These are phyloP conservation scores for Rhyacophila evoluta DNA, from an alignment of 2,888 invertebrate species.

Conservation along the genomic window DNA sequence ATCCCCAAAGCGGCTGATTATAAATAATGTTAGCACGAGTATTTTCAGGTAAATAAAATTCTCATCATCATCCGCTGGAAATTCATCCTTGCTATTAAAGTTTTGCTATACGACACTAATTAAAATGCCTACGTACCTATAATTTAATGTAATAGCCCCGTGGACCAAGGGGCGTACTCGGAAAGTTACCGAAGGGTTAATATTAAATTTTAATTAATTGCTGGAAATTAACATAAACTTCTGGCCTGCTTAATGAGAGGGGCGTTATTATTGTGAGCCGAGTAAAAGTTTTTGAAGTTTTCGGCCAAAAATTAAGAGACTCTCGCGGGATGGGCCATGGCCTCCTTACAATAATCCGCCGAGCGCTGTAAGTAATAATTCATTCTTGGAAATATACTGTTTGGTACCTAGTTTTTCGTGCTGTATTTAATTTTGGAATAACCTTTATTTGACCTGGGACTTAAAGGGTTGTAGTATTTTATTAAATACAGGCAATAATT, in stretches of 20 bases:
- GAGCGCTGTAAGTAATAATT: too few relatives aligned
- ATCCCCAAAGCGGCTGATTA: too few relatives aligned
- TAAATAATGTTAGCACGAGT: too few relatives aligned
- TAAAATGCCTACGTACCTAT: slow-evolving; percentile 16
- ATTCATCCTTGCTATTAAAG: neutral
- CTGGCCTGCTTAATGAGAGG: neutral
- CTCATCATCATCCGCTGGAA: neutral
- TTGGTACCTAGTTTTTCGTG: too few relatives aligned
- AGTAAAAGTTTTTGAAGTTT: slow-evolving; percentile 16
- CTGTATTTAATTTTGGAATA: too few relatives aligned
- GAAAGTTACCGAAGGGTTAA: slow-evolving; percentile 41
- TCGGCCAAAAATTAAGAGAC: neutral
- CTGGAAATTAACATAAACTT: slow-evolving; percentile 48
- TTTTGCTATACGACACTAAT: slow-evolving; percentile 14
- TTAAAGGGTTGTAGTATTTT: too few relatives aligned
- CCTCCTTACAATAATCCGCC: neutral
- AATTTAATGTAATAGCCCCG: slow-evolving; percentile 24
- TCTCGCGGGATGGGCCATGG: neutral
- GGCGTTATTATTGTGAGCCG: slow-evolving; percentile 10
- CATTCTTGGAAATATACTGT: too few relatives aligned
- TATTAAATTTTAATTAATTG: slow-evolving; percentile 49
- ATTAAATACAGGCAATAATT: too few relatives aligned
- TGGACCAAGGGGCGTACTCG: slow-evolving; percentile 17
- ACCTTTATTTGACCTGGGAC: too few relatives aligned
- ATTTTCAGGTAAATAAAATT: neutral